phyloP scores from a whole-genome alignment of 2,797 vertebrate genomes.

The Tragopan temminckii region DNA sequence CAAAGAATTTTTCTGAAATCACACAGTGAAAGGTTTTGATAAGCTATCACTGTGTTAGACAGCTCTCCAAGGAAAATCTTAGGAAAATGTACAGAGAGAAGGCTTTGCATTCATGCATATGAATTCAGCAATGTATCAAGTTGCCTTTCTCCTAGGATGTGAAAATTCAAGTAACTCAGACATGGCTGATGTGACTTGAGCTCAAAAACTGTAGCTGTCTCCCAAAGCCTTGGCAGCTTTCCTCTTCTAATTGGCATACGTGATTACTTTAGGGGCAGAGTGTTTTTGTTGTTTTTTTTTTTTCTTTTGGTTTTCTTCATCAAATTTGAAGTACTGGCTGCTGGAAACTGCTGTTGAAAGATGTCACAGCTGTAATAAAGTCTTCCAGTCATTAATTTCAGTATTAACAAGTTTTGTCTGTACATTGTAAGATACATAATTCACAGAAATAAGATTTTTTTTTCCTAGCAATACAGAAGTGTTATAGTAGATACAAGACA shows the following conservation, averaged over 20 bases:
- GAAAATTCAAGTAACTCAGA: constrained; percentile 15
- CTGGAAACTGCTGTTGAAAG: background rate
- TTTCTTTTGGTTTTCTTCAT: constrained; percentile 24
- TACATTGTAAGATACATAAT: background rate
- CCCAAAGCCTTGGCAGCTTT: constrained; percentile 24
- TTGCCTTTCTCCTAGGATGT: constrained; percentile 24
- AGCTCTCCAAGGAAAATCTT: constrained; percentile 6
- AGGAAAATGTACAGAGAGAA: constrained; percentile 13
- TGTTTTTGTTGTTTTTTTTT: rapidly evolving
- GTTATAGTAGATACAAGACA: background rate
- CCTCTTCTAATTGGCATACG: constrained; percentile 34
- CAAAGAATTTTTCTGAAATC: constrained; percentile 21
- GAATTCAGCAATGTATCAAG: constrained; percentile 16
- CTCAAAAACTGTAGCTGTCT: constrained; percentile 24
- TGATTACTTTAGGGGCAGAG: constrained; percentile 37
- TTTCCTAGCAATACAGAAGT: background rate
- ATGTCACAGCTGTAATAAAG: background rate
- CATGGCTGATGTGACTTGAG: constrained; percentile 18
- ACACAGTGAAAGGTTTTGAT: constrained; percentile 19
- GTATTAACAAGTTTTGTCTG: background rate
- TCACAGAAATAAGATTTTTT: background rate
- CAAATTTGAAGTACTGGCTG: background rate
- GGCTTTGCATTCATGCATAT: constrained; percentile 12
- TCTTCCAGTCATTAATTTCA: background rate
- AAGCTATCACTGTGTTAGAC: constrained; percentile 26